phyloP scores from a whole-genome alignment of 1,140 invertebrate genomes.

The Sarcophaga bullata region DNA sequence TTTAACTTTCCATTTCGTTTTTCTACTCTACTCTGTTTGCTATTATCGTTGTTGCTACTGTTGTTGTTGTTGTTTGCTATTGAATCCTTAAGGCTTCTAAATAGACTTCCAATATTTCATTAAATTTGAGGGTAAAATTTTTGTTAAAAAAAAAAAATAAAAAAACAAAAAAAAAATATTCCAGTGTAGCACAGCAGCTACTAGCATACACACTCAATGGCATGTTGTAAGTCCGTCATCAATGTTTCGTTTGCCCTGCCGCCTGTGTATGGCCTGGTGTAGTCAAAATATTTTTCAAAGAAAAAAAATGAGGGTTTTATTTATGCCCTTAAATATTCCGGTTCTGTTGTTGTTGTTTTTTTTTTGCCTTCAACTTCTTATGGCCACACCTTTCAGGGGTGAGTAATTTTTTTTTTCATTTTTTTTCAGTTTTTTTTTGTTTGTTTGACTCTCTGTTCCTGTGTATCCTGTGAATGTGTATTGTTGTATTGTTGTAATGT shows the following conservation, averaged over 20 bases:
- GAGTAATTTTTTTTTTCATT: constrained; percentile 47
- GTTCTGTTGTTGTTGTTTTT: no score
- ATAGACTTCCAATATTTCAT: constrained; percentile 17
- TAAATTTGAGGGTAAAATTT: not conserved
- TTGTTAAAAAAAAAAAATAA: not conserved
- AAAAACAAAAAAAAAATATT: no score
- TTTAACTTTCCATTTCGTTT: constrained; percentile 14
- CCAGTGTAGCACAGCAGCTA: no score
- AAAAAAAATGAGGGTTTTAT: constrained; percentile 46
- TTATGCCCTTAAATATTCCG: constrained; percentile 21
- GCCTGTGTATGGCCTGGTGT: not conserved
- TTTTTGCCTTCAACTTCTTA: constrained; percentile 17
- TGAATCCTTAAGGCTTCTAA: not conserved
- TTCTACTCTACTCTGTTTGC: no score
- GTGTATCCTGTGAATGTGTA: constrained; percentile 40
- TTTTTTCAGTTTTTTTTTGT: constrained; percentile 45
- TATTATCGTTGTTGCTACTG: no score
- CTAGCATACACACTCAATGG: no score
- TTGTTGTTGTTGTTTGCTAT: not conserved
- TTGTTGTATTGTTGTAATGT: no score
- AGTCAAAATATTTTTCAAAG: not conserved
- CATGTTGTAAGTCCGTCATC: no score
- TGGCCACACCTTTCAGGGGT: constrained; percentile 65
- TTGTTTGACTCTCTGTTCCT: constrained; percentile 33
- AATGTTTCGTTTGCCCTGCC: no score